Conservation (phyloP, 2,113 vertebrate genomes). For the Telmatochromis sp. region DNA sequence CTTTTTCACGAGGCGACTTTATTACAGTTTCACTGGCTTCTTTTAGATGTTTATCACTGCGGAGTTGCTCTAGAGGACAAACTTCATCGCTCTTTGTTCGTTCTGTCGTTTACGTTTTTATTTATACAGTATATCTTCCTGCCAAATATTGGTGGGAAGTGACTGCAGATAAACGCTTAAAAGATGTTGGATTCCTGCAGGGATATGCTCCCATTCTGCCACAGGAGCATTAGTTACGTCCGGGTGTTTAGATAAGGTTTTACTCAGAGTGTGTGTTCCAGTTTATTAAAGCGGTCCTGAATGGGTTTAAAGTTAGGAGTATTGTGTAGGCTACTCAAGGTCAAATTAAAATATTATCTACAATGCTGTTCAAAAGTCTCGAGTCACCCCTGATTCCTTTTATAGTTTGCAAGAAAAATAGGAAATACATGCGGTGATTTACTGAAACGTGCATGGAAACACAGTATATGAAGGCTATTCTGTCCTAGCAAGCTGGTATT, state of each 20-base stretch:
- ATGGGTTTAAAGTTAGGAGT: neutral
- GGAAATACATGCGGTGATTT: neutral
- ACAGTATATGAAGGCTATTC: neutral
- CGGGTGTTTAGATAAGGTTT: neutral
- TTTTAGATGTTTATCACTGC: neutral
- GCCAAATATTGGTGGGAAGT: neutral
- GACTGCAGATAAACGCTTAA: neutral
- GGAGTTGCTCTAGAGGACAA: neutral
- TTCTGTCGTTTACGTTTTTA: neutral
- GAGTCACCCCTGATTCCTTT: neutral
- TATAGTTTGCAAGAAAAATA: neutral
- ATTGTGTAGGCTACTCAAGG: neutral
- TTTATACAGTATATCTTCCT: neutral
- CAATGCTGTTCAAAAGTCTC: neutral
- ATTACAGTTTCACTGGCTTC: neutral
- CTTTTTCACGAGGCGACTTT: neutral
- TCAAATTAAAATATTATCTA: neutral
- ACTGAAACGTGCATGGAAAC: neutral
- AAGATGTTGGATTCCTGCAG: neutral
- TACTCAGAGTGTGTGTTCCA: neutral
- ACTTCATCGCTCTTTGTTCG: neutral
- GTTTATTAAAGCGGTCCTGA: neutral
- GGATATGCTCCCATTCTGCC: neutral
- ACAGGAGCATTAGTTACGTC: neutral
- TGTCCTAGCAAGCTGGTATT: neutral